Percentiles rank a stretch among this genome's conserved stretches.
These are phyloP conservation scores for Saccostrea cuccullata DNA, from an alignment of 1,140 invertebrate genomes.

Conservation along the genomic window DNA sequence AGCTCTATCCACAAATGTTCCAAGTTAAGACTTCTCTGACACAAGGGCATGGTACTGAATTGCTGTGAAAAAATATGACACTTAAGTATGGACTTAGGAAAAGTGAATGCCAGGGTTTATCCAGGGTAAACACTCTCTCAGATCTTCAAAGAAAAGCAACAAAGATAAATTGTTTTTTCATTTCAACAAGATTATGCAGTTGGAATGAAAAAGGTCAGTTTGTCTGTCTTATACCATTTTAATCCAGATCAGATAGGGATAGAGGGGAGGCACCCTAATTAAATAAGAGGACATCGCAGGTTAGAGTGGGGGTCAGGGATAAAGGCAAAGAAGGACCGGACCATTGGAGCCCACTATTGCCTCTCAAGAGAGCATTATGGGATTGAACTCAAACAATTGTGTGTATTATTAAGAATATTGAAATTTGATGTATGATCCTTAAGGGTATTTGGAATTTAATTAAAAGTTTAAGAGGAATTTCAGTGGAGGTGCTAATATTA, in stretches of 20 bases:
- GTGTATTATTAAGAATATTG: conserved; percentile 20
- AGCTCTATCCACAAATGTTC: neutral
- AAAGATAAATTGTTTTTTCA: conserved; percentile 31
- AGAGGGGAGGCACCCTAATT: neutral
- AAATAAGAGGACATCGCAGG: neutral
- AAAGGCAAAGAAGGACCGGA: neutral
- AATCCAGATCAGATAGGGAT: neutral
- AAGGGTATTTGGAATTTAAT: conserved; percentile 12
- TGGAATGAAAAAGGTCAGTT: conserved; percentile 23
- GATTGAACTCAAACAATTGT: conserved; percentile 14
- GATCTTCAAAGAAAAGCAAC: conserved; percentile 15
- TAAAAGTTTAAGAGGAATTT: conserved; percentile 8
- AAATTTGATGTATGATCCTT: conserved; percentile 31
- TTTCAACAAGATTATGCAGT: conserved; percentile 33
- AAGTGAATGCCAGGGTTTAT: neutral
- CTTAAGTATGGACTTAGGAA: neutral
- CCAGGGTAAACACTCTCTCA: neutral
- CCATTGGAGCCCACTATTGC: neutral
- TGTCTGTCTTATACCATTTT: neutral
- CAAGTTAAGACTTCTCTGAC: neutral
- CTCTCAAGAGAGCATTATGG: conserved; percentile 19
- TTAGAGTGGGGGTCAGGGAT: neutral
- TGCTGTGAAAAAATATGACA: conserved; percentile 33
- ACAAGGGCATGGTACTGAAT: neutral
- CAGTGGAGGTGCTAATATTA: neutral